These are phyloP conservation scores for Hyperoplus lanceolatus DNA, from an alignment of 2,797 vertebrate genomes.

Conservation along the genomic window DNA sequence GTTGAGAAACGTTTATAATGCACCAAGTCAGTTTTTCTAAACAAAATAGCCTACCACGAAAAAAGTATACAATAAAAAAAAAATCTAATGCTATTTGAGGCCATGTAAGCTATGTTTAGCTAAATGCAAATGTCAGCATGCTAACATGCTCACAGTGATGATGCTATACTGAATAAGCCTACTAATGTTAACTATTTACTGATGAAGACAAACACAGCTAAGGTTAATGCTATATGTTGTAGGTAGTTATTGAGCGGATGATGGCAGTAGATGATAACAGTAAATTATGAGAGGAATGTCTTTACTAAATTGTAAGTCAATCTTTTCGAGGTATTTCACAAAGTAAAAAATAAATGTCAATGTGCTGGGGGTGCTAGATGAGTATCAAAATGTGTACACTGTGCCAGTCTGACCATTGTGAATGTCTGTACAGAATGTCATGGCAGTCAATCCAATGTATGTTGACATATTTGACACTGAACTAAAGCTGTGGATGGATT, in stretches of 20 bases:
- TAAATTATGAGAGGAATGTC: constrained; percentile 1
- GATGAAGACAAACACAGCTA: not conserved
- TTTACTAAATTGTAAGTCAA: not conserved
- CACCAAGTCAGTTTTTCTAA: not conserved
- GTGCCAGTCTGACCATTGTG: not conserved
- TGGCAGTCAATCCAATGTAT: not conserved
- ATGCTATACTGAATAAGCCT: not conserved
- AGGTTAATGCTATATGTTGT: not conserved
- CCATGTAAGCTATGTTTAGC: not conserved
- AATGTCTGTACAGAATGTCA: not conserved
- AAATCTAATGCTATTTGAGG: not conserved
- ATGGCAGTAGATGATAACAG: not conserved
- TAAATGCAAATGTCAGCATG: not conserved
- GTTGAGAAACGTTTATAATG: no score
- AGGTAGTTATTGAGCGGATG: not conserved
- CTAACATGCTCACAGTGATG: not conserved
- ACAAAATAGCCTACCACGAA: not conserved
- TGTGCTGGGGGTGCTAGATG: not conserved
- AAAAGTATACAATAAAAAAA: not conserved
- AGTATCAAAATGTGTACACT: not conserved
- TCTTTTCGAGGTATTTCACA: not conserved
- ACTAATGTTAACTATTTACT: not conserved
- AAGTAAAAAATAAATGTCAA: not conserved
- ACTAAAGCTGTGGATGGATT: not conserved
- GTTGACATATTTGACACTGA: constrained; percentile 7